Evolutionary conservation across 2,888 invertebrate species (phyloP), one percentile per base, ranked within the genome.

Genomic region (Trachelus troglodyta): DNA sequence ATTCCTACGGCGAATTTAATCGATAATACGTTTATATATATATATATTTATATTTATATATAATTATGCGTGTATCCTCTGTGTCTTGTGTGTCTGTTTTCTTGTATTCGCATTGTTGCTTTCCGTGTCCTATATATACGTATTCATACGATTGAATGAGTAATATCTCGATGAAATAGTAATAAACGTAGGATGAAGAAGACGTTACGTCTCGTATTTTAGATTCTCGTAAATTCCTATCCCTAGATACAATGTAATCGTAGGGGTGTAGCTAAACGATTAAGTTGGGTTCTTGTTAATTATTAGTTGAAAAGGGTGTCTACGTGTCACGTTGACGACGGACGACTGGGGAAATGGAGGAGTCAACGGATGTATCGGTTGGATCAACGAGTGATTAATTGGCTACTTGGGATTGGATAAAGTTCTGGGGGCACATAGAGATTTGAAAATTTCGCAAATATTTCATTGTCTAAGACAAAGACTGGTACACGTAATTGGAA

Each of bases 1-100:
- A 81, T 85, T 75, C 79, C 83, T 83, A 84, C 76, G 73, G 78
- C 80, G 74, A 81, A 79, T 80, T 80, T 81, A 82, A 83, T 86
- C 81, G 76, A 34, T 74, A 30, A 74, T 35, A 74, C 74, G 74
- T 74, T n/a, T 74, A 74, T 74, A 74, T 71, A 71, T 71, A 15
- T 71, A 15, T 33, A 1, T 33, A 35, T 30, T 31, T 69, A 33
- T 33, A 71, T 71, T 31, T 71, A 15, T 71, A 40, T 40, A 15
- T 40, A 40, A 40, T 40, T 15, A 40, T 40, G 40, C 15, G 15
- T 15, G 15, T 40, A 40, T 40, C 40, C 40, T 40, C 40, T 15
- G 40, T 15, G 40, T 40, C 40, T 4, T 6, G 40, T 15, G 40
- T 40, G 15, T 6, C 40, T 40, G 15, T 40, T 0, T 15, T 40